Evolutionary conservation across 2,113 vertebrate species (phyloP).

Genomic region (Anser brachyrhynchus): DNA sequence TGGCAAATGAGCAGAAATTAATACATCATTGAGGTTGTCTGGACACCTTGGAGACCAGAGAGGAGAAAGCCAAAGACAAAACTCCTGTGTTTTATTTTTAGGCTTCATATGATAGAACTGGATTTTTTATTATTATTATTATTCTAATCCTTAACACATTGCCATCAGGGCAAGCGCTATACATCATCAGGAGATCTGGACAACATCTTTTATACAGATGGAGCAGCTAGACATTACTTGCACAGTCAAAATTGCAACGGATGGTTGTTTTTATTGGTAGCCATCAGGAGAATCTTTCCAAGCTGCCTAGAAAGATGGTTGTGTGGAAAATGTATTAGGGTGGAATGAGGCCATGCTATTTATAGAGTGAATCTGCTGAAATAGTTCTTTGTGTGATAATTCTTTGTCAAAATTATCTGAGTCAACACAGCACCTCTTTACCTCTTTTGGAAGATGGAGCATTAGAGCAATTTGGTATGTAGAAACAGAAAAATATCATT

Average conservation of each 20-base stretch:
- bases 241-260: background rate
- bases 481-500: background rate
- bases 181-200: background rate
- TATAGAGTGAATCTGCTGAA: background rate
- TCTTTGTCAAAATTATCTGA: background rate
- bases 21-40: background rate
- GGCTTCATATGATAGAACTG: background rate
- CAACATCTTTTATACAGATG: constrained; percentile 28
- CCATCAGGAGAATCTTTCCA: constrained; percentile 4
- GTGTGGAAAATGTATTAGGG: background rate
- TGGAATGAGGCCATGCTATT: background rate
- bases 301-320: background rate
- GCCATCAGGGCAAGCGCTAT: background rate
- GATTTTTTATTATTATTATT: background rate
- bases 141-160: background rate
- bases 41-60: background rate
- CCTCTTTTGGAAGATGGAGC: background rate
- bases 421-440: background rate
- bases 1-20: background rate
- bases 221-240: background rate
- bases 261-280: constrained; percentile 5
- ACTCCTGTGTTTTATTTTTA: background rate
- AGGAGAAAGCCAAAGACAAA: background rate
- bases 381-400: background rate
- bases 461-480: background rate